Conservation (phyloP, 2,888 invertebrate genomes). For the Latrodectus hesperus region DNA sequence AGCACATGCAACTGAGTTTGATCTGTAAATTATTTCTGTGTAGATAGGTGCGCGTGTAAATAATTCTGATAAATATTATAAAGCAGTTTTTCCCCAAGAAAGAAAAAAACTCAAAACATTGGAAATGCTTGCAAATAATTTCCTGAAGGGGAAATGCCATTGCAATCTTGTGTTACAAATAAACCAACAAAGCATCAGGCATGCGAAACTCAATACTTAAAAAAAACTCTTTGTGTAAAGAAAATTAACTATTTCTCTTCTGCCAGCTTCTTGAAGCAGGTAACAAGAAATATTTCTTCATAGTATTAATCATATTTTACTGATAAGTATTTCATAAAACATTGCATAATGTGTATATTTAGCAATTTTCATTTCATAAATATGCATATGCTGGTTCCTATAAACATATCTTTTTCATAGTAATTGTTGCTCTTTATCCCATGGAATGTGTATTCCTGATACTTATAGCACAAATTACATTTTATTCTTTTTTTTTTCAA, state of each 20-base stretch:
- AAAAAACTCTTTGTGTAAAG: background rate
- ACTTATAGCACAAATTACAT: too few relatives aligned
- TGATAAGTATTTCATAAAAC: background rate
- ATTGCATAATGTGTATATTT: background rate
- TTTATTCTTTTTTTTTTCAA: too few relatives aligned
- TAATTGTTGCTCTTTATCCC: too few relatives aligned
- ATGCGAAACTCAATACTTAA: too few relatives aligned
- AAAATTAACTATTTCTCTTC: background rate
- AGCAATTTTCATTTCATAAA: background rate
- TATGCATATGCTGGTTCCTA: background rate
- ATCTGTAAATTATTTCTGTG: constrained; percentile 7
- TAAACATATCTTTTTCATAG: background rate
- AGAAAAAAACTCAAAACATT: background rate
- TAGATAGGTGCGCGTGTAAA: background rate
- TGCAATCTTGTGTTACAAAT: background rate
- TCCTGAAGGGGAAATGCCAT: background rate
- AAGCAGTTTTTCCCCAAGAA: background rate
- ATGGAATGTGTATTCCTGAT: too few relatives aligned
- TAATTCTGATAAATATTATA: constrained; percentile 3
- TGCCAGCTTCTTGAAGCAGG: constrained; percentile 3
- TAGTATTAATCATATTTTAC: background rate
- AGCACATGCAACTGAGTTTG: background rate
- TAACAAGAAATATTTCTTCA: constrained; percentile 6
- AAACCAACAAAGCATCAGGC: background rate
- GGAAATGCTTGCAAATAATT: background rate